Evolutionary conservation across 2,888 invertebrate genomes (phyloP), one percentile per base, ranked within the genome.

Genomic region (Melipona beecheii): DNA sequence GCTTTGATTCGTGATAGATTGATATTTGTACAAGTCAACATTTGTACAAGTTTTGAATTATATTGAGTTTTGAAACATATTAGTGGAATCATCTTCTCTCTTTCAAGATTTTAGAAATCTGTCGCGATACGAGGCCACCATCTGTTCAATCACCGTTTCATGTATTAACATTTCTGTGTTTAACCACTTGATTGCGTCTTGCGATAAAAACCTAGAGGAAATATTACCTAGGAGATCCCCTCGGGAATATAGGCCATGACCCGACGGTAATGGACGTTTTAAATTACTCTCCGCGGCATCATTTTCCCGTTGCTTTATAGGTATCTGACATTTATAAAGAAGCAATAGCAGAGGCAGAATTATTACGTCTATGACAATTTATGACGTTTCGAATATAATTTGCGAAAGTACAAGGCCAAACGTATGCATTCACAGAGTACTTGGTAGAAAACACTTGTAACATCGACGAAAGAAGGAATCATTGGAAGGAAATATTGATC

Each of bases 81-180:
- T 43, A 43, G n/a, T n/a, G 4, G 43, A 24, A 43, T 15, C n/a
- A 49, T 49, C 4, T 15, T 2, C 4, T 9, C 27, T 68, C 11
- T 15, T 15, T 31, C 27, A 52, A 21, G 69, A 54, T 52, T 69
- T 69, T 27, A 69, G 69, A 69, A 69, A 52, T 21, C 17, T 54
- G 4, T 54, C 21, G 31, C 15, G 19, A 17, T 56, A 31, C 0
- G 54, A 56, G 17, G 21, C n/a, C 13, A 68, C 68, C 50, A 68
- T 50, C 68, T 68, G 68, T 49, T 68, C 50, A 19, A 68, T 19
- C 11, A 27, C 4, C 19, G 19, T 69, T 69, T 69, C 52, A 69
- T 43, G 9, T 43, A 43, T 54, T 54, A 69, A 52, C 24, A 54
- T 69, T 69, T 31, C 50, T 54, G 21, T 52, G 21, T 52, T 54